Base-by-base conservation (phyloP, 2,113 vertebrate genomes). In the Salvelinus namaycush region DNA sequence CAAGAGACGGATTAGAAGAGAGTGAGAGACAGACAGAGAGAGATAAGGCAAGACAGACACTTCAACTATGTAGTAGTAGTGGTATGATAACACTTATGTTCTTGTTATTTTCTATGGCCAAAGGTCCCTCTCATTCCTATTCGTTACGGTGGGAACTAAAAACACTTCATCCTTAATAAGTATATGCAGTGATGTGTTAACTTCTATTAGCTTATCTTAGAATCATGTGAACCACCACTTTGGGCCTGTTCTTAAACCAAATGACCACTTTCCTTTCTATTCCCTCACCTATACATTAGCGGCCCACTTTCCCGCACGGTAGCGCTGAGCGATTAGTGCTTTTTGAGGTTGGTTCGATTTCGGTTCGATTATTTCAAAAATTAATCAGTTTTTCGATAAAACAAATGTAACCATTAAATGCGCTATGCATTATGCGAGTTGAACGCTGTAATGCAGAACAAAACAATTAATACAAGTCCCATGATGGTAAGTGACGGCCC, bases 221-320 rank as follows among this genome's bases (percentile, higher is more conserved):
- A 62, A 62, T 62, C 20, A 8, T 22, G n/a, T 62, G 59, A 62
- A 62, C 59, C 59, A 22, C 59, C 59, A 62, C 18, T 22, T 62
- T 16, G 18, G 59, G 59, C 59, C 59, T 24, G 68, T 74, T 68
- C 62, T 59, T n/a, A 44, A 44, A 44, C 39, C 27, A 75, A 72
- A 5, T 67, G 59, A 62, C 68, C 73, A 77, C 68, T 65, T 26
- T 70, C 57, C 77, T 68, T 14, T 54, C 76, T 76, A 64, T 76
- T 74, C 76, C 72, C 62, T 24, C n/a, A 62, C n/a, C 18, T 62
- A 62, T 44, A 11, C 9, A 12, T 44, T 11, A 12, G 39, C 9
- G 39, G 39, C 12, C 39, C 9, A 44, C 9, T 11, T 44, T 44
- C 39, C 9, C 8, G 2, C 7, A 12, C 9, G 1, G 9, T 44